Evolutionary conservation across 2,797 vertebrate genomes (phyloP), one percentile per base, ranked within the genome.

Genomic region (Arctocebus calabarensis): DNA sequence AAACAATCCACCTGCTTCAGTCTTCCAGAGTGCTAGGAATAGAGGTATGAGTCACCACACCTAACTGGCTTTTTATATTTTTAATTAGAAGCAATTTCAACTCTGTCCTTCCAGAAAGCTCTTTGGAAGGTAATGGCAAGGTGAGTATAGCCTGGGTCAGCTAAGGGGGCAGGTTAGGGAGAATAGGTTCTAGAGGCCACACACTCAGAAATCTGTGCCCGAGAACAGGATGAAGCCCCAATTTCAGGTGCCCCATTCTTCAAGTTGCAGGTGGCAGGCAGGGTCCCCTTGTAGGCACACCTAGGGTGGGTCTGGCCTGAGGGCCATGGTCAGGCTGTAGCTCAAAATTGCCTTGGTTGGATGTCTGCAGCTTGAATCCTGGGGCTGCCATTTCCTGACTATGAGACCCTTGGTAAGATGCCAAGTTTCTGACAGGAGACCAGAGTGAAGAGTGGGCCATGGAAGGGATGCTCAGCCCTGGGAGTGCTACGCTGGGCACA

Each of bases 361-460:
- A 43, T 13, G 7, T 37, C 73, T 84, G 70, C 0, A 40, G 77
- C 66, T 40, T 79, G 40, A 70, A 61, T 32, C 40, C 16, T 70
- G 52, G 77, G 61, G 23, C 43, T 74, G 32, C 66, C 11, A 5
- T 20, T 90, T n/a, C 27, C 32, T 27, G 48, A 74, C 62, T 34
- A 7, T 1, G 64, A 62, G 23, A 22, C 62, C 32, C n/a, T 70
- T 12, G 27, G 48, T 4, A 43, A 73, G 92, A 59, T 0, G 3
- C 57, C 4, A 5, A 4, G n/a, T n/a, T 73, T 29, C 12, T 0
- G 11, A n/a, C 4, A 40, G 23, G 12, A 1, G 66, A 37, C n/a
- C 61, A 32, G 61, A 34, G 22, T 10, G 25, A 52, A 23, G 27
- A 27, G 27, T 0, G 7, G 70, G 61, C 11, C 0, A 0, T 11